These are phyloP conservation scores for Agapornis canus DNA, from an alignment of 2,797 vertebrate species.

Conservation along the genomic window DNA sequence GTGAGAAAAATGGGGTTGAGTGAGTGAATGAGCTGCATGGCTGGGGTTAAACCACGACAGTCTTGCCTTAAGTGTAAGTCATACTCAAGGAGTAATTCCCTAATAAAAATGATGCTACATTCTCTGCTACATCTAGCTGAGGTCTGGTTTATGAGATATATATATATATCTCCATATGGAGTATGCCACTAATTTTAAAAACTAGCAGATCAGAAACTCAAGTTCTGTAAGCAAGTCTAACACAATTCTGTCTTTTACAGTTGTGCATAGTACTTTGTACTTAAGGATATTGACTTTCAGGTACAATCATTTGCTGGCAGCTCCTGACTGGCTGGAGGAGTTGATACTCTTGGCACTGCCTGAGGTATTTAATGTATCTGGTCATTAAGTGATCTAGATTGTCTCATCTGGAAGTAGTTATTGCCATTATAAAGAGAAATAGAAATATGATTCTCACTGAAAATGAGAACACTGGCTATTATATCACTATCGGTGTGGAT, in stretches of 20 bases:
- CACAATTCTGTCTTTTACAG: not conserved
- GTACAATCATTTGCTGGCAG: not conserved
- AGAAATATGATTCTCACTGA: not conserved
- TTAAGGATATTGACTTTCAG: not conserved
- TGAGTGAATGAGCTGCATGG: too few species aligned
- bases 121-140: not conserved
- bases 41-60: too few species aligned
- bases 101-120: not conserved
- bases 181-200: not conserved
- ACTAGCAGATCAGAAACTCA: not conserved
- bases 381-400: not conserved
- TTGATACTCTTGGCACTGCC: not conserved
- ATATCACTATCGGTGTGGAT: not conserved
- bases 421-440: not conserved
- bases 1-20: too few species aligned
- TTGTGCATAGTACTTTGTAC: not conserved
- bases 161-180: not conserved
- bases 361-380: not conserved
- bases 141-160: not conserved
- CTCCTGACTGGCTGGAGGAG: not conserved
- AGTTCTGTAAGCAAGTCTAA: not conserved
- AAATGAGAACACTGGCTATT: not conserved
- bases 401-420: not conserved
- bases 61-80: not conserved
- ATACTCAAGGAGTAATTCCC: not conserved